Base-by-base conservation (phyloP, 2,113 vertebrate genomes). In the Macheiramphus alcinus region DNA sequence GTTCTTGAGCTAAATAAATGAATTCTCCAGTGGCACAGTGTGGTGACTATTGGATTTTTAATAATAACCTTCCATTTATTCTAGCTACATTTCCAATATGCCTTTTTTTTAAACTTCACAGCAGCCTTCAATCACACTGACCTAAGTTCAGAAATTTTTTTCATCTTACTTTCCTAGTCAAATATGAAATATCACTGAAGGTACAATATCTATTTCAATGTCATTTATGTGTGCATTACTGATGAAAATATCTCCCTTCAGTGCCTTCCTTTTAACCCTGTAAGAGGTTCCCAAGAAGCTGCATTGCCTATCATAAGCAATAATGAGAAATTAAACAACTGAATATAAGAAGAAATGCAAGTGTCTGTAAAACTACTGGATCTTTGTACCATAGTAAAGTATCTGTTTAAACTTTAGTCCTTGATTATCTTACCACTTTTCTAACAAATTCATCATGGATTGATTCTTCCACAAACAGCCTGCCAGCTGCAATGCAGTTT, bases 401-500 rank as follows among this genome's bases (percentile, higher is more conserved):
- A 68, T 65, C 13, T 62, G 18, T 22, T 93, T 78, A 48, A 94
- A 68, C 8, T 59, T 78, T 22, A 79, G 34, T 55, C 9, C 26
- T 90, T 45, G 12, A 91, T 27, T 43, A 43, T 71, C 98, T 99
- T 97, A 99, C 98, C 98, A 99, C 98, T 98, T 95, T 97, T 8
- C 38, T 94, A 86, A 99, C 97, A 95, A 98, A 99, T 32, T 98
- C 98, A 48, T 99, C 98, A 6, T 99, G 98, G 92, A 98, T 97
- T 53, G 98, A 97, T 92, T 99, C 98, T 93, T 99, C 98, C 90
- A 99, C 98, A 29, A 99, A 99, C 79, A 99, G 93, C 31, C 98
- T 98, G 36, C 98, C 98, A 13, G 98, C 98, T 27, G 98, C 98
- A 86, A 99, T 99, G 88, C 98, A 99, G 94, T 99, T 99, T 96